These are phyloP conservation scores for Tragelaphus buxtoni DNA, from an alignment of 2,113 vertebrate genomes.

Conservation along the genomic window DNA sequence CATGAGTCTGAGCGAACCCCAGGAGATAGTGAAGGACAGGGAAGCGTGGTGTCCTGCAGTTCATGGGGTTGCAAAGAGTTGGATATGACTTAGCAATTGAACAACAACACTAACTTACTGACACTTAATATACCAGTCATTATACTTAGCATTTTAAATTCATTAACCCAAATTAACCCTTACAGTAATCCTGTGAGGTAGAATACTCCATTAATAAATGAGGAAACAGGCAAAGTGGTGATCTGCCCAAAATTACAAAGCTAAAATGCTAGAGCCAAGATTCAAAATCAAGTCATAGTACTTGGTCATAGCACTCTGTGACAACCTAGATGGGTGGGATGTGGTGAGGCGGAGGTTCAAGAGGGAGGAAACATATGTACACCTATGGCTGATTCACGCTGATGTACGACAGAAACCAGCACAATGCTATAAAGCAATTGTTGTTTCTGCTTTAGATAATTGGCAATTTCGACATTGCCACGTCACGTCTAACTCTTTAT, in stretches of 20 bases:
- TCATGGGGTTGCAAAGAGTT: neutral
- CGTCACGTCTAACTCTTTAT: neutral
- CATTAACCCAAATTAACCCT: neutral
- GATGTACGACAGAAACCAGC: neutral
- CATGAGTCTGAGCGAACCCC: neutral
- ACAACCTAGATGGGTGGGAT: neutral
- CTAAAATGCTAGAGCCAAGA: neutral
- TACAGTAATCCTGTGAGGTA: neutral
- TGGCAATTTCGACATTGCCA: neutral
- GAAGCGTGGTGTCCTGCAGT: neutral
- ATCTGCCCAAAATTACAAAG: neutral
- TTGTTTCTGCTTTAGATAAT: too few species aligned
- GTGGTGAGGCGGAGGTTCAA: neutral
- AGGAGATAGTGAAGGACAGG: neutral
- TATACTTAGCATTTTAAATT: neutral
- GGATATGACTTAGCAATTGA: neutral
- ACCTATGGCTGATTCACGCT: neutral
- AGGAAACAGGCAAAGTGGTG: neutral
- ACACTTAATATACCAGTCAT: neutral
- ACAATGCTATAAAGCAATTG: neutral
- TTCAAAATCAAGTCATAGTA: neutral
- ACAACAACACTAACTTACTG: neutral
- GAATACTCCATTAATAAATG: neutral
- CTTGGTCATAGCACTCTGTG: neutral
- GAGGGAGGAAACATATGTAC: neutral